These are phyloP conservation scores for Sorex maritimensis DNA, from an alignment of 2,797 vertebrate species.

Conservation along the genomic window DNA sequence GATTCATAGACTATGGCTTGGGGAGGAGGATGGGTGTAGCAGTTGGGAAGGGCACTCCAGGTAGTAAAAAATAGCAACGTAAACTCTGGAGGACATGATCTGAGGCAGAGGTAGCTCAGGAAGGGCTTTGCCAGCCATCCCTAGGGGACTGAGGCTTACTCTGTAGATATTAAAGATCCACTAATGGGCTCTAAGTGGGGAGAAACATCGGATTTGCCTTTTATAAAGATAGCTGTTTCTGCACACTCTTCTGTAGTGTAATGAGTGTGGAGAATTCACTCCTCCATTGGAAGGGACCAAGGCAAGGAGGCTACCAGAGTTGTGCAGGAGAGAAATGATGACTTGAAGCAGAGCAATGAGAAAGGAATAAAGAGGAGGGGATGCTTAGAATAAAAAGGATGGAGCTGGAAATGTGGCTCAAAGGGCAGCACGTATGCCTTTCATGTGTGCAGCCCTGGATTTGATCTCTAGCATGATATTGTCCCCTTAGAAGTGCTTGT, in stretches of 20 bases:
- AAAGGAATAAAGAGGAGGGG: constrained; percentile 9
- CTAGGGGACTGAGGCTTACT: not conserved
- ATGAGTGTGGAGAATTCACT: not conserved
- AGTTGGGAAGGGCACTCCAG: constrained; percentile 6
- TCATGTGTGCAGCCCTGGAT: too few relatives aligned
- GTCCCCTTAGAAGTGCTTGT: too few relatives aligned
- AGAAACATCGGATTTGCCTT: constrained; percentile 23
- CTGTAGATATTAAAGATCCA: constrained; percentile 9
- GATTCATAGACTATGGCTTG: not conserved
- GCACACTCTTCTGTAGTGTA: not conserved
- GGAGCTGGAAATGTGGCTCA: too few relatives aligned
- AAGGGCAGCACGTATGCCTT: too few relatives aligned
- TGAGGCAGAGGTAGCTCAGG: not conserved
- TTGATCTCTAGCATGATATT: too few relatives aligned
- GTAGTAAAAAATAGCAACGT: constrained; percentile 5
- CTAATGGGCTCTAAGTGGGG: not conserved
- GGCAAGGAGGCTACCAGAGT: not conserved
- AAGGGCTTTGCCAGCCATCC: constrained; percentile 8
- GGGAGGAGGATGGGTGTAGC: not conserved
- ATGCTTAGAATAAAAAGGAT: not conserved
- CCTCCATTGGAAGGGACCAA: not conserved
- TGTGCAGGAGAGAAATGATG: not conserved
- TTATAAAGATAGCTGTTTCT: constrained; percentile 33
- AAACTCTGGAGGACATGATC: not conserved
- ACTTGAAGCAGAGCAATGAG: not conserved